phyloP scores from a whole-genome alignment of 2,797 vertebrate genomes.

The Halcyon chelicuti region DNA sequence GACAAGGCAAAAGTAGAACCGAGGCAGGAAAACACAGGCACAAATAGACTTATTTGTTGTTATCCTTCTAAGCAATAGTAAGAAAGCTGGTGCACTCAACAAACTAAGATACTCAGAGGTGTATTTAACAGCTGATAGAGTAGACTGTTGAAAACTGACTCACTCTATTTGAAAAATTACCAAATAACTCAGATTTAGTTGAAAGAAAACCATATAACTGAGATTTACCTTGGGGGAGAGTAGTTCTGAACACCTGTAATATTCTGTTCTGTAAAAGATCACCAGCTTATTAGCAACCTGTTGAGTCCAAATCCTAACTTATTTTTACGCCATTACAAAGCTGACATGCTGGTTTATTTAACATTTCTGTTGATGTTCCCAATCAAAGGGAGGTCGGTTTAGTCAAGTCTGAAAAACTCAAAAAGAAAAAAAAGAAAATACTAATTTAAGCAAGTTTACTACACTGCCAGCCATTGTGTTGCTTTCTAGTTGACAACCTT shows the following conservation, averaged over 20 bases:
- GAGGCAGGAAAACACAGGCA: neutral
- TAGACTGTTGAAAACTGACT: neutral
- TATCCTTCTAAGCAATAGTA: neutral
- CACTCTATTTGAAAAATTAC: neutral
- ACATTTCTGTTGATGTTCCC: neutral
- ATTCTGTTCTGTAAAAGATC: neutral
- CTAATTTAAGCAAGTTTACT: neutral
- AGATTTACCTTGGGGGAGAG: neutral
- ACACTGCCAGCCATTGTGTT: conserved; percentile 25
- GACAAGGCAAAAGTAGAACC: neutral
- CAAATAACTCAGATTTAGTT: neutral
- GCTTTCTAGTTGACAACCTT: conserved; percentile 1
- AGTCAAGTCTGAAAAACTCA: conserved; percentile 14
- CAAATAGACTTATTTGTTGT: neutral
- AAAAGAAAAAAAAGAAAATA: neutral
- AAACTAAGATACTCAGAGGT: neutral
- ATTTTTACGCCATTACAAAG: conserved; percentile 5
- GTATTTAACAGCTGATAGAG: neutral
- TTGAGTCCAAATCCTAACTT: neutral
- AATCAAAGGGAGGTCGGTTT: conserved; percentile 18
- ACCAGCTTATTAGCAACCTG: neutral
- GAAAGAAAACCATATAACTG: neutral
- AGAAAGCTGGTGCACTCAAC: neutral
- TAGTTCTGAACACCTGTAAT: neutral
- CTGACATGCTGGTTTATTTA: neutral